phyloP scores from a whole-genome alignment of 2,888 invertebrate genomes.

The Hesperia comma region DNA sequence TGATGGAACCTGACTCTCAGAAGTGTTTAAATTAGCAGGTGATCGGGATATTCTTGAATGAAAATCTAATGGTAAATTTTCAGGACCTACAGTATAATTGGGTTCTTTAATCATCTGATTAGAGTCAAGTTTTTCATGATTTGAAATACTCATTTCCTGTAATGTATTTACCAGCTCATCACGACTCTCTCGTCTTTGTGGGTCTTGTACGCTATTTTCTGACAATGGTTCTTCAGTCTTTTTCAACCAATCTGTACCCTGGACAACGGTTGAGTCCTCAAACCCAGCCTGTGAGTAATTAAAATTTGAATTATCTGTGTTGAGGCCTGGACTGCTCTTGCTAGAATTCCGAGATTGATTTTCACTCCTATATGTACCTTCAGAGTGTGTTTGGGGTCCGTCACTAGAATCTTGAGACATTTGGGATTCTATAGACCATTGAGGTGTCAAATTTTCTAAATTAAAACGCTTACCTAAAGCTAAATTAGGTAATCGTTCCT shows the following conservation, averaged over 20 bases:
- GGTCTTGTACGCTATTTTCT: slow-evolving; percentile 51
- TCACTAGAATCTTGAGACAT: slow-evolving; percentile 87
- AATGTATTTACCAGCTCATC: slow-evolving; percentile 66
- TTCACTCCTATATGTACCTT: slow-evolving; percentile 84
- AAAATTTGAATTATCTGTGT: slow-evolving; percentile 70
- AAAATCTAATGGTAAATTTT: slow-evolving; percentile 37
- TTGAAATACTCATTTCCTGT: slow-evolving; percentile 68
- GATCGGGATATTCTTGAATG: slow-evolving; percentile 6
- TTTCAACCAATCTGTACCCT: slow-evolving; percentile 63
- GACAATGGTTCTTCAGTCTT: slow-evolving; percentile 57
- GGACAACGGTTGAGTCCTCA: slow-evolving; percentile 56
- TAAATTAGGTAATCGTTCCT: slow-evolving; percentile 74
- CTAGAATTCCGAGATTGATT: slow-evolving; percentile 82
- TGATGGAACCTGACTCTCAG: slow-evolving; percentile 29
- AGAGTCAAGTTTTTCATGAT: slow-evolving; percentile 57
- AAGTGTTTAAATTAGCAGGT: slow-evolving; percentile 19
- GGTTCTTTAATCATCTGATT: slow-evolving; percentile 43
- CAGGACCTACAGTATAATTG: slow-evolving; percentile 42
- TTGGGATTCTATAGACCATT: slow-evolving; percentile 87
- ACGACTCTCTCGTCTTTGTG: slow-evolving; percentile 57
- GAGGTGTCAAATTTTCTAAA: slow-evolving; percentile 79
- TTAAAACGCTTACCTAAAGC: slow-evolving; percentile 73
- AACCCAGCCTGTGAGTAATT: slow-evolving; percentile 65
- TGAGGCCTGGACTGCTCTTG: slow-evolving; percentile 74
- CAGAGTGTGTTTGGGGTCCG: slow-evolving; percentile 84